phyloP scores from a whole-genome alignment of 2,888 invertebrate species.

The Leptopilina syphax region DNA sequence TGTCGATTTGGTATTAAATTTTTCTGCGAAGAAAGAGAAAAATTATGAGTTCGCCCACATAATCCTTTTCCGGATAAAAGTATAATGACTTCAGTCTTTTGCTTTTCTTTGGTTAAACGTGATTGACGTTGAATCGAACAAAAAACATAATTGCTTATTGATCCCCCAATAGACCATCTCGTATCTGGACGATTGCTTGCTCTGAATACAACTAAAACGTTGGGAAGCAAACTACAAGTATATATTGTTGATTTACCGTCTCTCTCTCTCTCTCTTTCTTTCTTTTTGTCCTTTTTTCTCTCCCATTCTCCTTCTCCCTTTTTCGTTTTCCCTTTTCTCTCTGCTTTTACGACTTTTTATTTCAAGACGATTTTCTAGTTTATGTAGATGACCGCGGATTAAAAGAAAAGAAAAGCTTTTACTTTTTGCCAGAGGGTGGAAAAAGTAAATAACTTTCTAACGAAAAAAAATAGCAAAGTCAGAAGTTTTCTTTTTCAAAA shows the following conservation, averaged over 20 bases:
- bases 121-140: slow-evolving; percentile 37
- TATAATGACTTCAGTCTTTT: slow-evolving; percentile 33
- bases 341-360: slow-evolving; percentile 15
- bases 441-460: not conserved
- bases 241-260: slow-evolving; percentile 21
- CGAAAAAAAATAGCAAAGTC: not conserved
- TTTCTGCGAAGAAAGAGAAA: not conserved
- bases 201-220: slow-evolving; percentile 25
- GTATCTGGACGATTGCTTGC: slow-evolving; percentile 21
- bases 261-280: slow-evolving; percentile 2
- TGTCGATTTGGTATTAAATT: not conserved
- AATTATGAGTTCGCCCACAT: slow-evolving; percentile 31
- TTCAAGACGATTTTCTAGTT: slow-evolving; percentile 11
- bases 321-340: slow-evolving; percentile 22
- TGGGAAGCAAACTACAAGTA: slow-evolving; percentile 2
- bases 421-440: not conserved
- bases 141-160: slow-evolving; percentile 48
- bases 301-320: not conserved
- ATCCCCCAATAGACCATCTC: slow-evolving; percentile 40
- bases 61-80: slow-evolving; percentile 27
- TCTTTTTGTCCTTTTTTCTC: slow-evolving; percentile 1
- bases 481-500: not conserved
- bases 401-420: slow-evolving; percentile 1
- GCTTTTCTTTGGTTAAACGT: slow-evolving; percentile 27
- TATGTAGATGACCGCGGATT: not conserved